A percentile compares a stretch with the other conserved stretches of the same genome.
Evolutionary conservation across 2,888 invertebrate genomes (phyloP).

Genomic region (Osedax fenrisi): DNA sequence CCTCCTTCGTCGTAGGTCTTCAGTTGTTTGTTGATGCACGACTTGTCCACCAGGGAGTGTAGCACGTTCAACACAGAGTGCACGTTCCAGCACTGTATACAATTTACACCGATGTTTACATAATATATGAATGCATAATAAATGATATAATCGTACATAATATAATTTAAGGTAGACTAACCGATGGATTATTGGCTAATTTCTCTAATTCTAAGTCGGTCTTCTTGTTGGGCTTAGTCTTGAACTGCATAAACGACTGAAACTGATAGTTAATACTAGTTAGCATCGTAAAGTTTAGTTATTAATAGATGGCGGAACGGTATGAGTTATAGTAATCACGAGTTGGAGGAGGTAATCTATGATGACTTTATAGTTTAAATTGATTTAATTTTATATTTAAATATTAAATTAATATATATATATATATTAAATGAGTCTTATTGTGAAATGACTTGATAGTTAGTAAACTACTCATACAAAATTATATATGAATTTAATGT

Average conservation of each 20-base stretch:
- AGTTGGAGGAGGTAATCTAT: no score
- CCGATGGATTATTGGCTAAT: not conserved
- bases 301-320: no score
- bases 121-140: not conserved
- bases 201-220: conserved; percentile 53
- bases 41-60: conserved; percentile 91
- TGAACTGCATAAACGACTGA: conserved; percentile 63
- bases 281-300: no score
- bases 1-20: conserved; percentile 61
- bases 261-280: conserved; percentile 50
- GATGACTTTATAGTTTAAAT: no score
- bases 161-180: not conserved
- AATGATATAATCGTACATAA: no score
- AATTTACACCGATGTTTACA: conserved; percentile 5
- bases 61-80: conserved; percentile 91
- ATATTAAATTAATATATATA: no score
- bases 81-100: conserved; percentile 72
- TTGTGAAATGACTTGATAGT: no score
- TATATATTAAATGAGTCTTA: no score
- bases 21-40: conserved; percentile 89
- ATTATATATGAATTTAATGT: no score
- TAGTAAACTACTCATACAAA: no score
- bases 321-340: no score
- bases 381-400: no score
- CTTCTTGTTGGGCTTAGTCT: conserved; percentile 57